Percentiles rank a stretch among this genome's conserved stretches.
Conservation (phyloP, 2,797 vertebrate species). For the Brachymystax lenok region DNA sequence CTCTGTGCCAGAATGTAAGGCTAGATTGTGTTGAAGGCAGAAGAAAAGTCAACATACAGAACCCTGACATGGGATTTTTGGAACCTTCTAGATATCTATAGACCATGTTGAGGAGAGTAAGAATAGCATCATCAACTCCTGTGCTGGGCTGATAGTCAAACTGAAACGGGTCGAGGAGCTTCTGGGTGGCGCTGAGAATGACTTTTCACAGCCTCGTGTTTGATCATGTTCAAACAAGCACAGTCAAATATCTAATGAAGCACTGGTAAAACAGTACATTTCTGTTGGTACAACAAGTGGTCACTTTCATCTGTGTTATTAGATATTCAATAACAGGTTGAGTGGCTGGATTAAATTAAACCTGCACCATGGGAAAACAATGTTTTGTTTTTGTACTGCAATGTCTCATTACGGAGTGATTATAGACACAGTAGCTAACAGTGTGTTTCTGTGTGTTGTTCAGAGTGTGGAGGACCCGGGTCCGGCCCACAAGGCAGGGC, state of each 20-base stretch:
- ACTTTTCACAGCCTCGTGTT: background rate
- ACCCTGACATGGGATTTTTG: too few relatives aligned
- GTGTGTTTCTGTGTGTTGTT: conserved; percentile 8
- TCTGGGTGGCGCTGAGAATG: background rate
- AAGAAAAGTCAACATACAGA: too few relatives aligned
- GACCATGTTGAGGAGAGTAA: too few relatives aligned
- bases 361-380: too few relatives aligned
- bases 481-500: conserved; percentile 86
- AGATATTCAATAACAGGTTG: background rate
- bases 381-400: background rate
- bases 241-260: too few relatives aligned
- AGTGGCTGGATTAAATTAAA: too few relatives aligned
- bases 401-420: background rate
- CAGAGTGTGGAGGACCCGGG: conserved; percentile 96
- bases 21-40: too few relatives aligned
- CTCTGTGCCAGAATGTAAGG: too few relatives aligned
- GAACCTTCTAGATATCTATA: too few relatives aligned
- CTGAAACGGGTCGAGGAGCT: too few relatives aligned
- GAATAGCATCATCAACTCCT: too few relatives aligned
- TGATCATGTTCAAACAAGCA: background rate
- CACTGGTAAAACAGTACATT: background rate
- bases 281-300: background rate
- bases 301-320: background rate
- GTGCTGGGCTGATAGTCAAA: too few relatives aligned
- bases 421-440: background rate